Base-by-base conservation (phyloP, 1,140 invertebrate species). In the Papilio xuthus region DNA sequence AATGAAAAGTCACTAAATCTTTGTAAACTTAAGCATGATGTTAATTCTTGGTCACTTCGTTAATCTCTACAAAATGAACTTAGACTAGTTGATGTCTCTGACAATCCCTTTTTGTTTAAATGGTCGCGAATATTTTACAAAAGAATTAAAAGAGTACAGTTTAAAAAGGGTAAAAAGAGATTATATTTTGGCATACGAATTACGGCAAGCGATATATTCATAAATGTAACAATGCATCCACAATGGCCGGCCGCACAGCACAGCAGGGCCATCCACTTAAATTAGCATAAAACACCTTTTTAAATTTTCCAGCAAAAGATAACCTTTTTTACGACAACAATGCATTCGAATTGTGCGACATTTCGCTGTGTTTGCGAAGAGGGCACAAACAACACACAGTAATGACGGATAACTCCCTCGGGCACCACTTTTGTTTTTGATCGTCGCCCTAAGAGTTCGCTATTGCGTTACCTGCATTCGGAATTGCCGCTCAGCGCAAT, bases 281-380 rank as follows among this genome's bases (percentile, higher is more conserved):
- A 74, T 74, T 74, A 74, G 47, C 72, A 50, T 42, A 74, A 50
- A 74, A 74, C 72, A 76, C 50, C 53, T 76, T 37, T 76, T 37
- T 41, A 47, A 60, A 76, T 56, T 37, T 50, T 15, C 53, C 32
- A 28, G 13, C 13, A 67, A 67, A 67, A 67, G 60, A 32, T 63
- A 63, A 76, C 53, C 74, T 76, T 76, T 76, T 60, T 37, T n/a
- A 32, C 20, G 32, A 76, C 60, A 60, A 76, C 74, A 76, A 76
- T 76, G 74, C 74, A 60, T 60, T 63, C 10, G 32, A 60, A 63
- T 76, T 76, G 32, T 74, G 26, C 72, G 72, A 74, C 72, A 74
- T 74, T 76, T 76, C 15, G 60, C 60, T 15, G 60, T 20, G 26
- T 32, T 37, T 41, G 23, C 9, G 41, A 37, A 41, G 53, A 15